Conservation (phyloP, 1,140 invertebrate species). For the Leptopilina clavipes region DNA sequence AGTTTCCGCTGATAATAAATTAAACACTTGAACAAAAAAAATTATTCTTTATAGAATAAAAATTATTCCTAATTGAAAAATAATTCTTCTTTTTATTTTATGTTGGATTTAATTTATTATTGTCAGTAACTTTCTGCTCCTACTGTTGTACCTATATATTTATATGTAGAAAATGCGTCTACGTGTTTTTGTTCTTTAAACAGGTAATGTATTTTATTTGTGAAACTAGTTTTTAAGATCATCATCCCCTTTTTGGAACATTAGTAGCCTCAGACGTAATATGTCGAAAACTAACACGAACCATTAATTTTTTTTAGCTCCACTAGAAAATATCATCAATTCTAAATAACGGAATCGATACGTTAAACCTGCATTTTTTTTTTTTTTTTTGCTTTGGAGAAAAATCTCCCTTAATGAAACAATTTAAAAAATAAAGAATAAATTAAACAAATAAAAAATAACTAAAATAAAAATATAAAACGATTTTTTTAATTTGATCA, state of each 20-base stretch:
- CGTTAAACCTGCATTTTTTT: conserved; percentile 14
- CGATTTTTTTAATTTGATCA: no score
- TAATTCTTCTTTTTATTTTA: background rate
- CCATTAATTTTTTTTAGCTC: conserved; percentile 7
- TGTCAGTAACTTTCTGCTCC: background rate
- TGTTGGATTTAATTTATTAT: background rate
- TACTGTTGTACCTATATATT: conserved; percentile 1
- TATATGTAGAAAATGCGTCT: conserved; percentile 43
- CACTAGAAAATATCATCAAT: conserved; percentile 1
- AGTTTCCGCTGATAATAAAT: background rate
- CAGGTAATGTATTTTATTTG: conserved; percentile 56
- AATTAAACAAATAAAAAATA: no score
- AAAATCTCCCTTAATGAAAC: no score
- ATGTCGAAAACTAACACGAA: conserved; percentile 20
- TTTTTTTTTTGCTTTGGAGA: background rate
- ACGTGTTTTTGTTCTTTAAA: conserved; percentile 48
- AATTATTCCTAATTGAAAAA: no score
- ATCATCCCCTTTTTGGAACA: conserved; percentile 24
- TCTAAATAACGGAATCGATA: conserved; percentile 19
- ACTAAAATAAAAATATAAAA: no score
- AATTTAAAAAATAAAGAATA: no score
- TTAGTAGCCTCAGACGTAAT: conserved; percentile 22
- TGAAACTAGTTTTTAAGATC: conserved; percentile 36
- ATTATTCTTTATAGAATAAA: no score
- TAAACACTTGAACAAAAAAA: no score